These are phyloP conservation scores for Otolemur garnettii DNA, from an alignment of 2,113 vertebrate species.

Conservation along the genomic window DNA sequence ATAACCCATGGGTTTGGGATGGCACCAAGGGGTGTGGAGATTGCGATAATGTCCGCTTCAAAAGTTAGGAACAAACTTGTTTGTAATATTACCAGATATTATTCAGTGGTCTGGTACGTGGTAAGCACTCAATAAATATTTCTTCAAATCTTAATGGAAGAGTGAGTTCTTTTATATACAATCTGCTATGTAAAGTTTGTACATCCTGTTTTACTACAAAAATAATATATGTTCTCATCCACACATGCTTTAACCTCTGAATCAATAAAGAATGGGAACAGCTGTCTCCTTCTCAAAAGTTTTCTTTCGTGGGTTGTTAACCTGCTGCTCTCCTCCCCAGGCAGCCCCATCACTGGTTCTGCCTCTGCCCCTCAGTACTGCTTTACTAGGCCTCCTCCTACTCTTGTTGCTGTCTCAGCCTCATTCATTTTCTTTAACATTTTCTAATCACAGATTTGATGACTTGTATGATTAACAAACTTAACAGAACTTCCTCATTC, in stretches of 20 bases:
- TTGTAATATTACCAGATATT: not conserved
- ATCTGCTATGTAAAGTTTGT: not conserved
- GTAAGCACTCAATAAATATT: conserved; percentile 56
- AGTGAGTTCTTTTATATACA: conserved; percentile 36
- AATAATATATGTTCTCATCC: conserved; percentile 58
- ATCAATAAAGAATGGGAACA: conserved; percentile 18
- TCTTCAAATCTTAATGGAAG: conserved; percentile 44
- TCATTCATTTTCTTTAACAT: not conserved
- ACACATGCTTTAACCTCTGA: conserved; percentile 50
- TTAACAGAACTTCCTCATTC: not conserved
- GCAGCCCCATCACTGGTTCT: not conserved
- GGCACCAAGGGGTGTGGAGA: not conserved
- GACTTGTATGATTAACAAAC: not conserved
- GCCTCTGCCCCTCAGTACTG: not conserved
- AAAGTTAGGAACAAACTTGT: conserved; percentile 22
- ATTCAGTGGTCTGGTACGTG: not conserved
- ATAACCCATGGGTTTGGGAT: not conserved
- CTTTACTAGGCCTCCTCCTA: not conserved
- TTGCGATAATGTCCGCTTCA: not conserved
- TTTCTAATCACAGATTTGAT: not conserved
- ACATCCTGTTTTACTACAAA: conserved; percentile 35
- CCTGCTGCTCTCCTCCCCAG: not conserved
- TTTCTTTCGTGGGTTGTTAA: not conserved
- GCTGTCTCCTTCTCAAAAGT: not conserved
- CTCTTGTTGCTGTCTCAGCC: not conserved